Base-by-base conservation (phyloP, 1,140 invertebrate species). In the Zaprionus gabonicus region DNA sequence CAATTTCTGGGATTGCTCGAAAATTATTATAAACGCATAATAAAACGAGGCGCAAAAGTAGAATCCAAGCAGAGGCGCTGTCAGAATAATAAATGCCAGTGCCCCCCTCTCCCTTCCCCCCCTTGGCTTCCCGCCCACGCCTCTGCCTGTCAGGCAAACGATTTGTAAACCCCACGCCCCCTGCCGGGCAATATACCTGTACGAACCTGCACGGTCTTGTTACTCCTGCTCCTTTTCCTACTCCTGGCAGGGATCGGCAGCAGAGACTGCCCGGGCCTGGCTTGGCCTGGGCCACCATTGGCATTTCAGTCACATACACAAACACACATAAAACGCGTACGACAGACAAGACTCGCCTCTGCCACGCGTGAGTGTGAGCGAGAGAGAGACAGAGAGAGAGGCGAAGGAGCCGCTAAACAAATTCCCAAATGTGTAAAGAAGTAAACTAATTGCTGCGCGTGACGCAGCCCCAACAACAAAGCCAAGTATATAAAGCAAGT, bases 371-470 rank as follows among this genome's bases (percentile, higher is more conserved):
- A 15, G 38, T 5, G 6, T 5, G 38, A 17, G 41, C n/a, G 41
- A 44, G 41, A 44, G 38, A 41, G 41, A n/a, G 41, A 34, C 31
- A 63, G 23, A 34, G 38, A 63, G 23, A 38, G 63, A 64, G 81
- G 68, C 80, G 79, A 78, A 82, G 80, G 74, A 76, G 72, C 69
- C 71, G 76, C 75, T 78, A 78, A 81, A 78, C 78, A 81, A 80
- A 85, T 82, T 78, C 80, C 82, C 80, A 80, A 85, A 85, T 80
- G 88, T 82, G 81, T 82, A 91, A 91, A 91, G 78, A 91, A 91
- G 85, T 87, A 91, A 83, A 87, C 90, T 91, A 91, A 91, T 91
- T 91, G 91, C 83, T 79, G 91, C 78, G 86, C 91, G 91, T 91
- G 91, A 83, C 78, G 76, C 82, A 83, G 84, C 83, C 27, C 84